Conservation (phyloP, 2,888 invertebrate species). For the Bellardia pandia region DNA sequence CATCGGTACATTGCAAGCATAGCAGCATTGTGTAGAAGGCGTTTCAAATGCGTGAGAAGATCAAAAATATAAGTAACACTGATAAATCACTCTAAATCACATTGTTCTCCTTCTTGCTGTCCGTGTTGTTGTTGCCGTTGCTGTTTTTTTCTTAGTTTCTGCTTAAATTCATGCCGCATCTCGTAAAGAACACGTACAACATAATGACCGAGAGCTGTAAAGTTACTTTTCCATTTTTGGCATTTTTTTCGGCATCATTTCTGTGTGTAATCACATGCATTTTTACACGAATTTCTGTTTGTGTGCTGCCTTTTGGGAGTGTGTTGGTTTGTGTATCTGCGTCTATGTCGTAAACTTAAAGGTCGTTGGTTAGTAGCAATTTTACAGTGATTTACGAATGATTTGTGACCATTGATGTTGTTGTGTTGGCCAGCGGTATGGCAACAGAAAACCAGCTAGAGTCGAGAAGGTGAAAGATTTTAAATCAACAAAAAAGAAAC, state of each 20-base stretch:
- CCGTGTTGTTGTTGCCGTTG: slow-evolving; percentile 6
- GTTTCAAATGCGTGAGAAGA: slow-evolving; percentile 79
- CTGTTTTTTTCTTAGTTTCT: slow-evolving; percentile 19
- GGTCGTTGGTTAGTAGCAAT: slow-evolving; percentile 70
- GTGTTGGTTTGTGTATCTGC: not conserved
- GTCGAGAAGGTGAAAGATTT: slow-evolving; percentile 55
- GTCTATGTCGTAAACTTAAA: slow-evolving; percentile 62
- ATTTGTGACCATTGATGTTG: slow-evolving; percentile 66
- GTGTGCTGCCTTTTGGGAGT: slow-evolving; percentile 1
- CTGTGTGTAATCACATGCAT: slow-evolving; percentile 68
- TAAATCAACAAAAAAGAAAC: slow-evolving; percentile 19
- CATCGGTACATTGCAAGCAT: slow-evolving; percentile 31
- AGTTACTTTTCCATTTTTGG: slow-evolving; percentile 72
- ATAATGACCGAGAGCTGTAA: slow-evolving; percentile 63
- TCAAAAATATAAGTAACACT: slow-evolving; percentile 81
- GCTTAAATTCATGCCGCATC: slow-evolving; percentile 38
- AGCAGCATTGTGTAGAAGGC: slow-evolving; percentile 55
- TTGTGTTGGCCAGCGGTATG: slow-evolving; percentile 48
- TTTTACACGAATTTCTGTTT: slow-evolving; percentile 70
- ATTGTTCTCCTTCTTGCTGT: slow-evolving; percentile 74
- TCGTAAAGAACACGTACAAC: slow-evolving; percentile 54
- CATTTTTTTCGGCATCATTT: slow-evolving; percentile 64
- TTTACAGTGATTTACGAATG: slow-evolving; percentile 68
- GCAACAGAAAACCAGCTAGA: slow-evolving; percentile 33
- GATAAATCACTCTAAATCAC: slow-evolving; percentile 82